Percentiles rank a stretch among this genome's conserved stretches.
Conservation (phyloP, 2,797 vertebrate species). For the Gymnodraco acuticeps region DNA sequence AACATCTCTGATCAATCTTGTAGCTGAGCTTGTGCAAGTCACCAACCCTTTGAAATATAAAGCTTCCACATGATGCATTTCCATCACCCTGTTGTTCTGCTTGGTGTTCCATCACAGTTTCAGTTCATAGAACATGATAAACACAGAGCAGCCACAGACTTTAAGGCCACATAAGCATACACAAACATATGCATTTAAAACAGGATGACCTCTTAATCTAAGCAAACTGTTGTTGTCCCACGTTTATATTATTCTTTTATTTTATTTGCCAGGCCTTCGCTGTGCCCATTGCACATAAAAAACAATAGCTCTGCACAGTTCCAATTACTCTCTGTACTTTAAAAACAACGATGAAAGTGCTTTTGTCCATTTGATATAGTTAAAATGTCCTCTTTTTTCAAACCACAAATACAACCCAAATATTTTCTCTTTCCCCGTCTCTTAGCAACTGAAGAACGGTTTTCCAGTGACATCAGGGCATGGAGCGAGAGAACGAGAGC, state of each 20-base stretch:
- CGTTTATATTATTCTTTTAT: conserved; percentile 55
- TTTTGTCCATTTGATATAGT: conserved; percentile 70
- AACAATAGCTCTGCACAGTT: conserved; percentile 58
- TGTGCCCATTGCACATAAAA: conserved; percentile 48
- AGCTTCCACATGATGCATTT: not conserved
- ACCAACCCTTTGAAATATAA: not conserved
- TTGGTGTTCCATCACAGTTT: conserved; percentile 18
- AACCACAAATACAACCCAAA: conserved; percentile 82
- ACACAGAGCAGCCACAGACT: not conserved
- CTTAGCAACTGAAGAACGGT: conserved; percentile 86
- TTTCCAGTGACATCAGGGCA: conserved; percentile 85
- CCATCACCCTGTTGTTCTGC: not conserved
- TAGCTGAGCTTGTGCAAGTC: conserved; percentile 1
- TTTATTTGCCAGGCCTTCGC: conserved; percentile 23
- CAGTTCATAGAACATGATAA: conserved; percentile 3
- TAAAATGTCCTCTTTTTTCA: conserved; percentile 70
- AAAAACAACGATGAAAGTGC: conserved; percentile 74
- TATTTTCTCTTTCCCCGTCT: conserved; percentile 83
- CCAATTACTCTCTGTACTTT: conserved; percentile 61
- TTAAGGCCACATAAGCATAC: not conserved
- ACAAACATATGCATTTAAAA: conserved; percentile 1
- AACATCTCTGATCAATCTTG: conserved; percentile 12
- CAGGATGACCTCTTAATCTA: conserved; percentile 40
- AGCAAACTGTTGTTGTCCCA: conserved; percentile 42
- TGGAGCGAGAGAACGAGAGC: conserved; percentile 59